Base-by-base conservation (phyloP, 2,888 invertebrate species). In the Polydesmus complanatus region DNA sequence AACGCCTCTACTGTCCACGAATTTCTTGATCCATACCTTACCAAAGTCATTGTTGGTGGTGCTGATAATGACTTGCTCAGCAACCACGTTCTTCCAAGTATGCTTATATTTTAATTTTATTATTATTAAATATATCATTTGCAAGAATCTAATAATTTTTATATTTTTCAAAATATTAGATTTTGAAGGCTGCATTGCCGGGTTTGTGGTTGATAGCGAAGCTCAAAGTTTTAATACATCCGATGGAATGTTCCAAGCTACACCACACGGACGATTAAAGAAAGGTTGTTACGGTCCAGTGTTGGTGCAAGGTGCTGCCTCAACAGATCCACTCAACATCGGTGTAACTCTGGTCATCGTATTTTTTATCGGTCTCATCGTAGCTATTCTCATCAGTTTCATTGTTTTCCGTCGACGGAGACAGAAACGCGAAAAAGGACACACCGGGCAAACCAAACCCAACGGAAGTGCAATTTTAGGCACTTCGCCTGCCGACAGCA, bases 321-420 rank as follows among this genome's bases (percentile, higher is more conserved):
- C 85, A 2, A 84, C 90, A 1, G 88, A 90, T 75, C 92, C 92
- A 0, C 77, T 95, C 8, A 90, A 88, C 69, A 90, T 94, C 64
- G 95, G 94, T 59, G 86, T 95, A 62, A 93, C 93, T 1, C 78
- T 95, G 37, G 92, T 95, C 22, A 90, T 94, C 64, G 89, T 91
- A 25, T 94, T 96, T 78, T 94, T 96, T 71, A 86, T 90, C 3
- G 86, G 93, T 63, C 77, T 94, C 18, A 80, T 93, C 57, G 85
- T 93, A 14, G 91, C 91, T 18, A 91, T 93, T 68, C 79, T 90
- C 61, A 87, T 88, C 22, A 92, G 91, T 55, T 94, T 94, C 70
- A 81, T 94, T n/a, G 88, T 93, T 50, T 93, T 93, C 73, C 83
- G 92, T 52, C 79, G 92, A 64, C 81, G 93, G 21, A 85, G 88